phyloP scores from a whole-genome alignment of 1,140 invertebrate genomes.

The Pantala flavescens region DNA sequence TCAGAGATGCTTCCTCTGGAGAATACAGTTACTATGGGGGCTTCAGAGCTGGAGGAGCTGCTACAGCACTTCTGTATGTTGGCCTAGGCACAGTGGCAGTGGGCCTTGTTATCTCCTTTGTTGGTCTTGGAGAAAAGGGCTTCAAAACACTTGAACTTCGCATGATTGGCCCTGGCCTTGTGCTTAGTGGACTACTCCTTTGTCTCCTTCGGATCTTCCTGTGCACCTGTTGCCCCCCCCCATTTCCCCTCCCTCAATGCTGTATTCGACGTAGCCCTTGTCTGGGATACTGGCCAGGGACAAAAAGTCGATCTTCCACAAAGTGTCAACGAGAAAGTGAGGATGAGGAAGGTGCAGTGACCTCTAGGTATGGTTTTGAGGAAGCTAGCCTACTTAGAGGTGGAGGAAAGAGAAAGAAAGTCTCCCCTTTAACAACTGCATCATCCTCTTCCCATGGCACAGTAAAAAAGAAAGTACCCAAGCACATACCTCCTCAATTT shows the following conservation, averaged over 20 bases:
- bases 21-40: conserved; percentile 48
- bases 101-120: conserved; percentile 75
- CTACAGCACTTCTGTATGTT: conserved; percentile 68
- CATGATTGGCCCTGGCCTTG: conserved; percentile 68
- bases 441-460: not conserved
- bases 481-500: not conserved
- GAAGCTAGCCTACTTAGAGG: not conserved
- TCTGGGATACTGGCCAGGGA: not conserved
- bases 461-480: not conserved
- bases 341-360: not conserved
- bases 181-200: conserved; percentile 36
- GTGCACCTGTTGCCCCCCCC: not conserved
- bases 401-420: not conserved
- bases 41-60: conserved; percentile 43
- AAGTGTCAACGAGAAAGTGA: not conserved
- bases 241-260: not conserved
- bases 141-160: conserved; percentile 75
- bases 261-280: not conserved
- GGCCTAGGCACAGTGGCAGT: conserved; percentile 71
- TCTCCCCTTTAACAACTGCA: not conserved
- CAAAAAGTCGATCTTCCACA: not conserved
- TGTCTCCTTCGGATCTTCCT: conserved; percentile 2
- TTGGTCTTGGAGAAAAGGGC: conserved; percentile 78
- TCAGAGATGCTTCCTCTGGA: conserved; percentile 62
- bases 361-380: not conserved